phyloP scores from a whole-genome alignment of 2,888 invertebrate species.

The Onthophagus sagittarius region DNA sequence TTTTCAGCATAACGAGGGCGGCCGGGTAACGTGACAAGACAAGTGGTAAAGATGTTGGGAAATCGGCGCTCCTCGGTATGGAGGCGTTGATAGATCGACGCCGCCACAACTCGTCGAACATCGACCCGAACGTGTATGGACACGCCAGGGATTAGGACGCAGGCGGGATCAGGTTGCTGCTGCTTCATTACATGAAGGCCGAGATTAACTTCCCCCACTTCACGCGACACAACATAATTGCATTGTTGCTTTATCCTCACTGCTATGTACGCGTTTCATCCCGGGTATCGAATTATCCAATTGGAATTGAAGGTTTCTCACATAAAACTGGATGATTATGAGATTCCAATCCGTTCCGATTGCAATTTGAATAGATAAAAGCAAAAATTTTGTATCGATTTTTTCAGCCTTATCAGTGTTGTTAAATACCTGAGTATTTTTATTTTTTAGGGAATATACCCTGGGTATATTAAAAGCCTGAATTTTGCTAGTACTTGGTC shows the following conservation, averaged over 20 bases:
- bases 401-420: background rate
- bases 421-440: background rate
- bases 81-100: constrained; percentile 41
- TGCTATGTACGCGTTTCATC: background rate
- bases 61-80: constrained; percentile 36
- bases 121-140: constrained; percentile 33
- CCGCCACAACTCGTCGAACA: constrained; percentile 36
- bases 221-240: background rate
- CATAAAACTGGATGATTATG: background rate
- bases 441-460: too few relatives aligned
- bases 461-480: too few relatives aligned
- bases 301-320: background rate
- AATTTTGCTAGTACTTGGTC: too few relatives aligned
- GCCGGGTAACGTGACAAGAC: constrained; percentile 36
- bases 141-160: constrained; percentile 35
- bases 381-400: too few relatives aligned
- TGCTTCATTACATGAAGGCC: constrained; percentile 23
- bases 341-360: background rate
- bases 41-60: constrained; percentile 40
- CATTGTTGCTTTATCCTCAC: background rate
- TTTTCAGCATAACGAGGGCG: constrained; percentile 38
- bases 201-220: background rate
- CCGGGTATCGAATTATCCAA: background rate
- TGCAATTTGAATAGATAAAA: too few relatives aligned
- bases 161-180: constrained; percentile 35